Conservation (phyloP, 2,113 vertebrate species). For the Telmatochromis sp. region DNA sequence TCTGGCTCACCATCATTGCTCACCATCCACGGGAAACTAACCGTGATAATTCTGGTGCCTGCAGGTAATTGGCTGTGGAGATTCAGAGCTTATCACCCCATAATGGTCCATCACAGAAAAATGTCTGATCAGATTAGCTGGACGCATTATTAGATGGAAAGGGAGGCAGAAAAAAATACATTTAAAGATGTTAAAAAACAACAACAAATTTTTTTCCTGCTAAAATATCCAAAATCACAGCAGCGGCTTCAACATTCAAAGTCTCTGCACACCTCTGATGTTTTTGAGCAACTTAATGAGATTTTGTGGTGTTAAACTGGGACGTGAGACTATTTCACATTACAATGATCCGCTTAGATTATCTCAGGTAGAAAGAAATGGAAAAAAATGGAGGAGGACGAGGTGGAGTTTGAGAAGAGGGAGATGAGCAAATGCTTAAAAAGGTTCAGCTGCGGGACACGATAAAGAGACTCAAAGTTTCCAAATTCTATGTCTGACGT, state of each 20-base stretch:
- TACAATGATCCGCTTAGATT: neutral
- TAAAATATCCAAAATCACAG: neutral
- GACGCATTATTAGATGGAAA: neutral
- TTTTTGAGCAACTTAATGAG: neutral
- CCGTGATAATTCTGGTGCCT: constrained; percentile 17
- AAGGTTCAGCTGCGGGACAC: neutral
- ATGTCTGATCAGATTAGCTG: neutral
- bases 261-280: neutral
- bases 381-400: neutral
- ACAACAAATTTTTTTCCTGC: neutral
- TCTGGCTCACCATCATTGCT: neutral
- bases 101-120: neutral
- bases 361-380: neutral
- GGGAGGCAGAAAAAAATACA: neutral
- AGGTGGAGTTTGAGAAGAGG: neutral
- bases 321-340: neutral
- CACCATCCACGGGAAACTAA: neutral
- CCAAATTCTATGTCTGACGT: neutral
- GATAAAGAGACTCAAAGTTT: neutral
- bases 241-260: neutral
- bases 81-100: neutral
- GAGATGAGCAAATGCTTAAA: neutral
- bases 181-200: neutral
- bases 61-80: constrained; percentile 4
- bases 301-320: neutral